A percentile compares a stretch with the other conserved stretches of the same genome.
phyloP scores from a whole-genome alignment of 2,113 vertebrate species.

The Dryoscopus gambensis region DNA sequence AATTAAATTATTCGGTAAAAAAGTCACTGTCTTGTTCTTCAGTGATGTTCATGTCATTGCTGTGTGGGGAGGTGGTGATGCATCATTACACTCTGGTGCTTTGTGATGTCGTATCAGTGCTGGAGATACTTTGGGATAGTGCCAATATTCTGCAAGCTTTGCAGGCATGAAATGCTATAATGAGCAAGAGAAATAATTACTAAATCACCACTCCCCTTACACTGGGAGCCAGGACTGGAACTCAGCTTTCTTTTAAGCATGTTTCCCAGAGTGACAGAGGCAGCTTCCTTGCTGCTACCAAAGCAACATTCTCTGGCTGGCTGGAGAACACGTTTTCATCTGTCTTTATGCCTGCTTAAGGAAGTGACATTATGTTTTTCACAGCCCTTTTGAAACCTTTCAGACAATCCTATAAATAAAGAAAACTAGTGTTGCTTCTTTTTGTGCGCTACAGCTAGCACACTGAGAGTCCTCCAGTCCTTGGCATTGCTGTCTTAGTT shows the following conservation, averaged over 20 bases:
- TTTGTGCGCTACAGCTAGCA: neutral
- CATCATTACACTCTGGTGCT: constrained; percentile 6
- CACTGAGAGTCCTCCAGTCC: neutral
- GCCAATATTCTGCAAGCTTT: constrained; percentile 23
- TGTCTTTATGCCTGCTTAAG: neutral
- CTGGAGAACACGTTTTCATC: neutral
- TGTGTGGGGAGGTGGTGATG: neutral
- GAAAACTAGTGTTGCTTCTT: neutral
- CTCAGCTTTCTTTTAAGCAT: neutral
- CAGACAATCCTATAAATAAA: neutral
- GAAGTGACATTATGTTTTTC: neutral
- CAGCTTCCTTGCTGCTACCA: neutral
- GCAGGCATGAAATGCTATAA: neutral
- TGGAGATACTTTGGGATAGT: constrained; percentile 23
- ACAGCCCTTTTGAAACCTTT: neutral
- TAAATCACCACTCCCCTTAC: neutral
- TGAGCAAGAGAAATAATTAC: constrained; percentile 11
- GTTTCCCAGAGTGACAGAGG: neutral
- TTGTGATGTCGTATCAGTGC: neutral
- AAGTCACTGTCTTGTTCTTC: constrained; percentile 31
- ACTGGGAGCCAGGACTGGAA: neutral
- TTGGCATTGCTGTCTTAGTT: neutral
- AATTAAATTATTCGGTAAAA: constrained; percentile 30
- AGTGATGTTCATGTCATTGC: constrained; percentile 26
- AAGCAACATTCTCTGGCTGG: neutral